These are phyloP conservation scores for Borostomias antarcticus DNA, from an alignment of 2,797 vertebrate genomes.

Conservation along the genomic window DNA sequence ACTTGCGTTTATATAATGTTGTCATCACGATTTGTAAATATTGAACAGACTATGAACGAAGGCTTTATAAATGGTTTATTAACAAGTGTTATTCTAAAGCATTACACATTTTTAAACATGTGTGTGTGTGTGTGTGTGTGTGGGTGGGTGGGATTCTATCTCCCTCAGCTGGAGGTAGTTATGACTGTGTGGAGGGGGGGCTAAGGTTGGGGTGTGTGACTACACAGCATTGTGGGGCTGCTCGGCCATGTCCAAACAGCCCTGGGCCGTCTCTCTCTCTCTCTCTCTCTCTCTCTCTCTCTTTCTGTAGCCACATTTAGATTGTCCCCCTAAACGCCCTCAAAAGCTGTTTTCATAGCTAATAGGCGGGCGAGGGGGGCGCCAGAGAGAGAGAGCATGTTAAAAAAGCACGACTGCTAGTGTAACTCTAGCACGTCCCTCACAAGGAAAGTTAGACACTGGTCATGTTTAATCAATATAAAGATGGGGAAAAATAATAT, in stretches of 20 bases:
- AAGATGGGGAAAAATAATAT: too few relatives aligned
- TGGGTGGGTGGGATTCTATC: conserved; percentile 28
- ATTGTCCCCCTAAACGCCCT: conserved; percentile 42
- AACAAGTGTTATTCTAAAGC: too few relatives aligned
- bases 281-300: too few relatives aligned
- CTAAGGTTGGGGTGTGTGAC: conserved; percentile 19
- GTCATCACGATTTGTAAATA: too few relatives aligned
- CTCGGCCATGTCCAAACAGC: conserved; percentile 43
- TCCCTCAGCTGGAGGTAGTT: conserved; percentile 55
- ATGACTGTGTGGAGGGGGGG: conserved; percentile 18
- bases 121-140: conserved; percentile 13
- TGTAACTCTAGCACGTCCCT: conserved; percentile 13
- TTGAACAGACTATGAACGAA: too few relatives aligned
- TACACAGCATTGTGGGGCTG: conserved; percentile 28
- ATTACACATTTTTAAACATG: too few relatives aligned
- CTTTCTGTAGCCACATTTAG: conserved; percentile 31
- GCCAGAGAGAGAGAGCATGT: conserved; percentile 15
- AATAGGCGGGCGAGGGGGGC: conserved; percentile 26
- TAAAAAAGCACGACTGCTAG: conserved; percentile 22
- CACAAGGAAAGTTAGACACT: too few relatives aligned
- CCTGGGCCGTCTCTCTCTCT: conserved; percentile 26
- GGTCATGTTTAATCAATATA: too few relatives aligned
- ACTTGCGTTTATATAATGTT: too few relatives aligned
- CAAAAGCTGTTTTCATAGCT: conserved; percentile 42
- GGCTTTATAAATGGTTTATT: too few relatives aligned